Evolutionary conservation across 2,797 vertebrate genomes (phyloP), one percentile per base, ranked within the genome.

Genomic region (Enteromius radiatus): DNA sequence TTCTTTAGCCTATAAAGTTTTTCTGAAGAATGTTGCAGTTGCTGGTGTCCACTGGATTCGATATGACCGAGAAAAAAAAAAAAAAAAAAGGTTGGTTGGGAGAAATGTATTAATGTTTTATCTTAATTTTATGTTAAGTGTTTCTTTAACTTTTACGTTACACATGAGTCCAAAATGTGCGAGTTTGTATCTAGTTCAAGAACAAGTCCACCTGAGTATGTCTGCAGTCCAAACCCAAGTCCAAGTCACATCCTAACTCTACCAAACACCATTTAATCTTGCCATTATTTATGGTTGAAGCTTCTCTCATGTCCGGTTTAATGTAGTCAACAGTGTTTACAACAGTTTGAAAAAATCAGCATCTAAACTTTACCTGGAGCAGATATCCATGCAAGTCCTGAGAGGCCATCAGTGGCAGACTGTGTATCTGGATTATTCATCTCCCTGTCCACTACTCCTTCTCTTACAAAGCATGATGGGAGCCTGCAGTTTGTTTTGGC

Each of bases 401-500:
- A 81, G 31, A 74, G 79, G 59, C 74, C 81, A 61, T 69, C 73
- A 69, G 49, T 59, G 49, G 14, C 52, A 77, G 61, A 76, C 65
- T 65, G 70, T 33, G 26, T 49, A 73, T 77, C 64, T 77, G 65
- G 65, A 70, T 76, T 82, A 78, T 86, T 83, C 75, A 80, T 82
- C 70, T 83, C 56, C 76, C 79, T 64, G 54, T 78, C 65, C 49
- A 2, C 70, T 75, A 52, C 61, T 71, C 65, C 47, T 52, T 43
- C 26, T 21, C 59, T 61, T 76, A 38, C 65, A 76, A 59, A 69
- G 81, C 81, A 61, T 83, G 81, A 77, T 69, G 81, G 74, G 74
- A 83, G 93, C 92, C 91, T 94, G 92, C 54, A 70, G 81, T 94
- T 94, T 98, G 96, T 98, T 97, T 97, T 96, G 97, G 97, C 96